These are phyloP conservation scores for Lucifuga dentata DNA, from an alignment of 2,113 vertebrate genomes.

Conservation along the genomic window DNA sequence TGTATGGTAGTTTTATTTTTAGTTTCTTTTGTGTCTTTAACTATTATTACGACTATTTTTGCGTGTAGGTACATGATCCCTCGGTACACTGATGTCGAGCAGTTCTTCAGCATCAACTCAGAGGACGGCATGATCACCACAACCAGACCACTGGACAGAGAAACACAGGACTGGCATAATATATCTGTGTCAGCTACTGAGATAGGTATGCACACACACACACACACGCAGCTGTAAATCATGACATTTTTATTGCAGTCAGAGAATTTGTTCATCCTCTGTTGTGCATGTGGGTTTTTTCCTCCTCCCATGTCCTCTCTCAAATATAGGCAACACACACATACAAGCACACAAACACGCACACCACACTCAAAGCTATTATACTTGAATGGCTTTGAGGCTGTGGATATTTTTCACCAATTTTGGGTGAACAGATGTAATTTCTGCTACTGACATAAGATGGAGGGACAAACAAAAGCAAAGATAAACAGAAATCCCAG, in stretches of 20 bases:
- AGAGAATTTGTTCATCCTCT: neutral
- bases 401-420: neutral
- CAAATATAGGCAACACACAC: neutral
- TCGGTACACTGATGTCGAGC: slow-evolving; percentile 94
- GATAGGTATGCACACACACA: slow-evolving; percentile 62
- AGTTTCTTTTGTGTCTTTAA: too few relatives aligned
- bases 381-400: neutral
- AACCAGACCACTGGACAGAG: slow-evolving; percentile 91
- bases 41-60: neutral
- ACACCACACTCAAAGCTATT: neutral
- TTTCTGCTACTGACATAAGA: neutral
- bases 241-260: neutral
- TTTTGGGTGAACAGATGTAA: neutral
- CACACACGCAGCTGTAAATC: neutral
- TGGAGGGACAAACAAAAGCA: slow-evolving; percentile 21
- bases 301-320: too few relatives aligned
- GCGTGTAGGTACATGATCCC: slow-evolving; percentile 92
- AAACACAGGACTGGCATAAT: slow-evolving; percentile 93
- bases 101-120: slow-evolving; percentile 91
- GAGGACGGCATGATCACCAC: slow-evolving; percentile 95
- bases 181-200: slow-evolving; percentile 95
- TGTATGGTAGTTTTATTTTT: too few relatives aligned
- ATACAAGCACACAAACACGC: neutral
- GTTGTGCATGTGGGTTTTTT: neutral
- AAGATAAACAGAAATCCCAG: slow-evolving; percentile 37